Evolutionary conservation across 2,797 vertebrate genomes (phyloP).

Genomic region (Galago senegalensis): DNA sequence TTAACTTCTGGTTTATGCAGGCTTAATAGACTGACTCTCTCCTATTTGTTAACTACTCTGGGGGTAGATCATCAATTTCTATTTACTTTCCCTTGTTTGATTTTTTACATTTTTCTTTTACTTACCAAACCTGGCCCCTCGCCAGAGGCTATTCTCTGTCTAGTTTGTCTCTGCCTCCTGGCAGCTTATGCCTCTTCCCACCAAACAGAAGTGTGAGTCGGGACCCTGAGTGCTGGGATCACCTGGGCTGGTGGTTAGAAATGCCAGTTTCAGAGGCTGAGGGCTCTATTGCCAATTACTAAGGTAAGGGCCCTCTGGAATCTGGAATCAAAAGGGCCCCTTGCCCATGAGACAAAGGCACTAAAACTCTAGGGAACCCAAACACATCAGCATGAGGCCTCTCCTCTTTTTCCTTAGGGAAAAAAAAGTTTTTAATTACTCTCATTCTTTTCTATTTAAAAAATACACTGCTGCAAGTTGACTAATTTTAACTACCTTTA

Average conservation of each 20-base stretch:
- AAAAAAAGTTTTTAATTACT: background rate
- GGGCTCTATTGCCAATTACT: background rate
- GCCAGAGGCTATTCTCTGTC: background rate
- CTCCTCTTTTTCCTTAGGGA: background rate
- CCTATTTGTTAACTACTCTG: background rate
- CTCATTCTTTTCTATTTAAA: background rate
- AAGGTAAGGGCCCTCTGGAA: background rate
- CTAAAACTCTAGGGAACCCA: background rate
- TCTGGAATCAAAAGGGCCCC: background rate
- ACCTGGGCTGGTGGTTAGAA: background rate
- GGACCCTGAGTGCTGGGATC: background rate
- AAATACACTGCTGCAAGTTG: background rate
- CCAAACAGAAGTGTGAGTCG: background rate
- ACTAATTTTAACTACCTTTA: constrained; percentile 8
- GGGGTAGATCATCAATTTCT: background rate
- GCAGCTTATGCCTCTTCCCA: background rate
- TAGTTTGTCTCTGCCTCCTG: background rate
- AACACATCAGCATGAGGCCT: background rate
- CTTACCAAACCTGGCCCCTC: background rate
- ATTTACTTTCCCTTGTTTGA: background rate
- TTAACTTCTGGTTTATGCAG: background rate
- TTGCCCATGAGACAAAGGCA: background rate
- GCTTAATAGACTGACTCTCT: background rate
- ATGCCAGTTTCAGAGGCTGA: background rate
- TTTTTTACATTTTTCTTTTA: background rate